Conservation (phyloP, 2,888 invertebrate genomes). For the Pterobdella sp. region DNA sequence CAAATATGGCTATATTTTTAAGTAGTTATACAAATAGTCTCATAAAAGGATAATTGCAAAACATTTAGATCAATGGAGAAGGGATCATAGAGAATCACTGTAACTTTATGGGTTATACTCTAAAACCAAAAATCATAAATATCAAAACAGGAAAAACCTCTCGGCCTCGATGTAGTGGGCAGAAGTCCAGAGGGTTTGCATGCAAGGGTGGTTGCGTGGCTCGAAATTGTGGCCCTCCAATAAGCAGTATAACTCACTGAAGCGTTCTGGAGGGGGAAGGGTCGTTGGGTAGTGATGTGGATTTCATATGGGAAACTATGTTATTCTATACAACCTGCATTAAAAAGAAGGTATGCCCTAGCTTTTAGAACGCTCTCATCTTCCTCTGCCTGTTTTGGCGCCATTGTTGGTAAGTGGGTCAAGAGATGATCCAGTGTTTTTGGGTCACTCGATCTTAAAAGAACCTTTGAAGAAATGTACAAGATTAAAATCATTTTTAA, state of each 20-base stretch:
- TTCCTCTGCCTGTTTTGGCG: conserved; percentile 7
- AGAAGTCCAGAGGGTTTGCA: conserved; percentile 26
- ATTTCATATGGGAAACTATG: too few relatives aligned
- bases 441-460: conserved; percentile 17
- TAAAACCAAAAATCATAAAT: neutral
- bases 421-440: conserved; percentile 11
- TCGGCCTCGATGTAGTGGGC: conserved; percentile 27
- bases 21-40: too few relatives aligned
- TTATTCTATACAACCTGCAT: neutral
- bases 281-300: neutral
- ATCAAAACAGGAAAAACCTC: neutral
- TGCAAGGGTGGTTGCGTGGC: conserved; percentile 23
- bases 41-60: too few relatives aligned
- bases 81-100: too few relatives aligned
- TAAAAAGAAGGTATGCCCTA: conserved; percentile 20
- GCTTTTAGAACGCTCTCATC: conserved; percentile 26
- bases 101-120: too few relatives aligned
- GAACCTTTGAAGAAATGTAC: too few relatives aligned
- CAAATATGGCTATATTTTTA: too few relatives aligned
- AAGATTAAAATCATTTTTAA: too few relatives aligned
- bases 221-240: conserved; percentile 20
- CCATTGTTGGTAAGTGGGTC: neutral
- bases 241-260: conserved; percentile 20
- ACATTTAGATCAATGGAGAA: too few relatives aligned
- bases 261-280: neutral